Base-by-base conservation (phyloP, 2,113 vertebrate species). In the Clarias gariepinus region DNA sequence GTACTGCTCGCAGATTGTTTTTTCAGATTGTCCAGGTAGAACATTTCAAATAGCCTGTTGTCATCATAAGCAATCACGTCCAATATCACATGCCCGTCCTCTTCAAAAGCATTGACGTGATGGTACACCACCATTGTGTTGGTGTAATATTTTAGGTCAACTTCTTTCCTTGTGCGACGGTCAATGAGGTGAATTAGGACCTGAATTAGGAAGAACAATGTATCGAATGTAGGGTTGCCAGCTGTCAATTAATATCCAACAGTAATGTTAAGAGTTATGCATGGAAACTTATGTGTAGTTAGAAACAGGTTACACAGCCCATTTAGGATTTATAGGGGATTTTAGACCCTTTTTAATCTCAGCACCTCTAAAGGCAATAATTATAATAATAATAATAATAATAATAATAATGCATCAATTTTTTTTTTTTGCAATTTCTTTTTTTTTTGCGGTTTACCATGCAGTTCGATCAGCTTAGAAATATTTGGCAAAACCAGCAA, bases 71-170 rank as follows among this genome's bases (percentile, higher is more conserved):
- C 91, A 16, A 99, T 95, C 66, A 97, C 87, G 1, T 99, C 98
- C 19, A 97, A 94, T 78, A 99, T 5, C 23, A 99, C 82, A n/a
- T 97, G 96, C 66, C 94, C 95, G 0, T 97, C 94, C 0, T 97
- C 96, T 91, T 99, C 98, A 2, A 96, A 98, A 77, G 98, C 97
- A 0, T 98, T 99, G 86, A 98, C 84, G 0, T 99, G 98, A 90
- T 99, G 98, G 88, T 96, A 98, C 86, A 97, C 87, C 1, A 98
- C 92, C 94, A 98, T 81, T 0, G 97, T 79, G 78, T 95, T 95
- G 0, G 96, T 94, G 91, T 93, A 95, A 89, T 96, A 98, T 90
- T 95, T 97, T 3, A 89, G 93, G 16, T 92, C 87, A 5, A 96
- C 55, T 7, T 94, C 93, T 90, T 96, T 97, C 86, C 95, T 94